A percentile compares a stretch with the other conserved stretches of the same genome.
Conservation (phyloP, 2,888 invertebrate genomes). For the Lycocerus yunnanus region DNA sequence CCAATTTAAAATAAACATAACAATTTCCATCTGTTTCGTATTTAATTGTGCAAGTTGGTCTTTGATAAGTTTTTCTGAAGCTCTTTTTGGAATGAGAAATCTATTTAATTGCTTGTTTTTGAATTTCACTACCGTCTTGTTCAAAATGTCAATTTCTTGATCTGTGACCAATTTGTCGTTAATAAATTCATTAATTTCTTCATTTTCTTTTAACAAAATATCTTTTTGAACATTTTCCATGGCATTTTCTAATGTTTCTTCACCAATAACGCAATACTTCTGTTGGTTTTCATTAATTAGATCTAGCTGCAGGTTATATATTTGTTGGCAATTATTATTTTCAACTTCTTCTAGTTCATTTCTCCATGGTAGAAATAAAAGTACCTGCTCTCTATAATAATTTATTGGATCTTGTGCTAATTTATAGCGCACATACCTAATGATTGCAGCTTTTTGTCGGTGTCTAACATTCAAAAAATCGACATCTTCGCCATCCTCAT, state of each 20-base stretch:
- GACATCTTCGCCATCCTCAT: not conserved
- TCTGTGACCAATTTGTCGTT: not conserved
- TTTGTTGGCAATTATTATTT: not conserved
- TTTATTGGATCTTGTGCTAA: not conserved
- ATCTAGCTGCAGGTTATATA: not conserved
- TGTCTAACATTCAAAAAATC: not conserved
- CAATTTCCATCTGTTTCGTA: constrained; percentile 9
- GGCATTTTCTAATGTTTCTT: not conserved
- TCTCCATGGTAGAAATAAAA: constrained; percentile 33
- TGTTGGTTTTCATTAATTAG: not conserved
- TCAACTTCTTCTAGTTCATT: constrained; percentile 25
- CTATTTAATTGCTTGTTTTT: too few relatives aligned
- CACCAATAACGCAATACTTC: not conserved
- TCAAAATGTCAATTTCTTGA: not conserved
- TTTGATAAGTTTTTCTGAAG: not conserved
- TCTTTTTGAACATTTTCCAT: not conserved
- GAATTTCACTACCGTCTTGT: not conserved
- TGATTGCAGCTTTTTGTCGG: too few relatives aligned
- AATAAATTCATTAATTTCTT: too few relatives aligned
- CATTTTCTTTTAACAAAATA: too few relatives aligned
- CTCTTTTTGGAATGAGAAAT: not conserved
- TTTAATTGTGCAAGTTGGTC: not conserved
- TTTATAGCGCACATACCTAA: too few relatives aligned
- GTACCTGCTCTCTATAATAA: constrained; percentile 27
- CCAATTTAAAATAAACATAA: constrained; percentile 8